Evolutionary conservation across 35 echinoderm and acorn worm genomes (phyloP).

Genomic region (Amphiura filiformis): DNA sequence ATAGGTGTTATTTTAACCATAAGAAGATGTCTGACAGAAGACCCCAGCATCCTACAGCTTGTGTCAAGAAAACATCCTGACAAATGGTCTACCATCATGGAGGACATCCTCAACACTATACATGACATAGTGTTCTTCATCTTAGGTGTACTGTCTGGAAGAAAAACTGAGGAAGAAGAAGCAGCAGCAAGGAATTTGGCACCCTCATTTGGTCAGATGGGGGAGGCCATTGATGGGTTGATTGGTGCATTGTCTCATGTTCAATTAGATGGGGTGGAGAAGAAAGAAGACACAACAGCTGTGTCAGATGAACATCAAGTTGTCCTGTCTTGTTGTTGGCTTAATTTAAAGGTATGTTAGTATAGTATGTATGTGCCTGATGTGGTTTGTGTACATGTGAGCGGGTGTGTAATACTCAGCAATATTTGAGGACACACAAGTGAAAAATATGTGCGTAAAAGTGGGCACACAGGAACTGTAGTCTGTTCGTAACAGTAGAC

Average conservation of each 20-base stretch:
- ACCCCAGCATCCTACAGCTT: neutral
- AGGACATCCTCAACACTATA: constrained; percentile 42
- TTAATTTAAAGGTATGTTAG: constrained; percentile 96
- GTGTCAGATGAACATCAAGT: constrained; percentile 75
- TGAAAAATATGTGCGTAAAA: too few species aligned
- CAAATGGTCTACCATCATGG: constrained; percentile 30
- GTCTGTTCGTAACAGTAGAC: too few species aligned
- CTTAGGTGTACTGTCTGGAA: constrained; percentile 61
- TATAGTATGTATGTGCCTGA: too few species aligned
- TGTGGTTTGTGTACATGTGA: too few species aligned
- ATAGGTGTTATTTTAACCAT: constrained; percentile 63
- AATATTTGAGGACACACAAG: too few species aligned
- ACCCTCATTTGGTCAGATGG: constrained; percentile 98
- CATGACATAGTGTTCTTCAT: constrained; percentile 57
- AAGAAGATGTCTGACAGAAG: constrained; percentile 45
- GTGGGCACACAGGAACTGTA: too few species aligned
- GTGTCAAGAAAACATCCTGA: constrained; percentile 6
- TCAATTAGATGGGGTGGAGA: constrained; percentile 21
- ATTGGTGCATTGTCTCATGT: constrained; percentile 44
- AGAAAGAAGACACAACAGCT: constrained; percentile 17
- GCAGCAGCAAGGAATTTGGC: constrained; percentile 16
- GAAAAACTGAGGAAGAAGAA: neutral
- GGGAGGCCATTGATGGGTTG: constrained; percentile 75
- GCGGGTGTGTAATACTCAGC: too few species aligned
- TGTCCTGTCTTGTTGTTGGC: constrained; percentile 86